phyloP scores from a whole-genome alignment of 2,888 invertebrate genomes.

The Steinernema hermaphroditum region DNA sequence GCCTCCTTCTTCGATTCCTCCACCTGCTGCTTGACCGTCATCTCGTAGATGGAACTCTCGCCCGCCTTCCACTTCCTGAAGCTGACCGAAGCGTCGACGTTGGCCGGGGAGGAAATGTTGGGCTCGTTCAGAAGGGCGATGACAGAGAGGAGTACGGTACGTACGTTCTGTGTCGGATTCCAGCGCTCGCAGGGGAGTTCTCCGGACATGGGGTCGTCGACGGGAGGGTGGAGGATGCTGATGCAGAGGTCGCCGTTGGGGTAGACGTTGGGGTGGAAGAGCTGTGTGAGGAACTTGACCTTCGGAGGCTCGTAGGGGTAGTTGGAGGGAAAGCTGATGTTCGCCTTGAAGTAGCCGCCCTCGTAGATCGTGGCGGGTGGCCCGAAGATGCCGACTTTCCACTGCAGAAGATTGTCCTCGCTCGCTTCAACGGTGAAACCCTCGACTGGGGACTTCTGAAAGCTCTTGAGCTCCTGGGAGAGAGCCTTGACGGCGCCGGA shows the following conservation, averaged over 20 bases:
- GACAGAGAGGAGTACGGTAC: constrained; percentile 91
- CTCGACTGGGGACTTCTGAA: constrained; percentile 78
- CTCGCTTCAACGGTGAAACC: constrained; percentile 65
- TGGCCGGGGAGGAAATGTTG: constrained; percentile 98
- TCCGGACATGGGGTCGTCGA: constrained; percentile 98
- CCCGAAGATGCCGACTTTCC: constrained; percentile 99
- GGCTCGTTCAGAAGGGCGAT: constrained; percentile 98
- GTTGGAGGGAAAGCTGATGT: constrained; percentile 96
- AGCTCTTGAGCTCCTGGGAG: constrained; percentile 83
- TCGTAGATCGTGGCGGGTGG: constrained; percentile 74
- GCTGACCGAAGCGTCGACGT: constrained; percentile 99
- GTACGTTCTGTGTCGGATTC: constrained; percentile 99
- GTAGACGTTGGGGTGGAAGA: constrained; percentile 99
- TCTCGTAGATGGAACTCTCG: background rate
- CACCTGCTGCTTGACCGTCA: constrained; percentile 72
- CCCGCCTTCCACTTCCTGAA: constrained; percentile 71
- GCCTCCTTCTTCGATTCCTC: constrained; percentile 12
- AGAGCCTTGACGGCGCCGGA: constrained; percentile 70
- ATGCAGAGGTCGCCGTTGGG: constrained; percentile 95
- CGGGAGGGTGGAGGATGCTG: constrained; percentile 96
- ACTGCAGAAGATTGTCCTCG: constrained; percentile 98
- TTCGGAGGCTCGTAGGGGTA: constrained; percentile 98
- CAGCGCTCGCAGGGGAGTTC: constrained; percentile 98
- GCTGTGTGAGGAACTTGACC: constrained; percentile 95
- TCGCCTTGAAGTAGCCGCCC: constrained; percentile 76